Percentiles rank a stretch among this genome's conserved stretches.
Evolutionary conservation across 2,888 invertebrate species (phyloP).

Genomic region (Crepidodera aurea): DNA sequence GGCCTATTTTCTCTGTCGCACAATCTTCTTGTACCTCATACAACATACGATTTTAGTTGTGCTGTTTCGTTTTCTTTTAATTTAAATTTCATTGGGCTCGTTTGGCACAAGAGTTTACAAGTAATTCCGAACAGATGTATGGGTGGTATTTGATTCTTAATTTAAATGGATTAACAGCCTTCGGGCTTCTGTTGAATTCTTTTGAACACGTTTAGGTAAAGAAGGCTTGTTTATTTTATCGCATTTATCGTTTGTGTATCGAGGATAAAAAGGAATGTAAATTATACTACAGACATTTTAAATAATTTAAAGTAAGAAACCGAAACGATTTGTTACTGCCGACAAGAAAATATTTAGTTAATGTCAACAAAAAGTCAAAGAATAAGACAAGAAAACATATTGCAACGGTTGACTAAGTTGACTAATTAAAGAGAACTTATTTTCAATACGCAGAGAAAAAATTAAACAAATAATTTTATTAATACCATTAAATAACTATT

Average conservation of each 20-base stretch:
- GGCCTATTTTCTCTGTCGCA: neutral
- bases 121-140: constrained; percentile 8
- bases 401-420: too few relatives aligned
- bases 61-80: constrained; percentile 12
- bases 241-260: neutral
- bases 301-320: too few relatives aligned
- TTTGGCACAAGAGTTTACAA: constrained; percentile 4
- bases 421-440: too few relatives aligned
- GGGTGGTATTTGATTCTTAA: constrained; percentile 9
- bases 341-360: too few relatives aligned
- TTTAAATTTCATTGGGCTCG: constrained; percentile 18
- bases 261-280: neutral
- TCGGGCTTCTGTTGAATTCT: constrained; percentile 1
- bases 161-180: constrained; percentile 6
- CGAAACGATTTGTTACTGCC: too few relatives aligned
- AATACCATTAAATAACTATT: too few relatives aligned
- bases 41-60: constrained; percentile 8
- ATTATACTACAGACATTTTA: too few relatives aligned
- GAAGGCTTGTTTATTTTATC: neutral
- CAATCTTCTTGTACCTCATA: neutral
- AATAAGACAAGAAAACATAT: too few relatives aligned
- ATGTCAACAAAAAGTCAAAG: too few relatives aligned
- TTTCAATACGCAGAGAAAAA: too few relatives aligned
- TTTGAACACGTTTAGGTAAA: neutral
- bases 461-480: too few relatives aligned